Conservation (phyloP, 2,888 invertebrate genomes). For the Caenorhabditis virilis region DNA sequence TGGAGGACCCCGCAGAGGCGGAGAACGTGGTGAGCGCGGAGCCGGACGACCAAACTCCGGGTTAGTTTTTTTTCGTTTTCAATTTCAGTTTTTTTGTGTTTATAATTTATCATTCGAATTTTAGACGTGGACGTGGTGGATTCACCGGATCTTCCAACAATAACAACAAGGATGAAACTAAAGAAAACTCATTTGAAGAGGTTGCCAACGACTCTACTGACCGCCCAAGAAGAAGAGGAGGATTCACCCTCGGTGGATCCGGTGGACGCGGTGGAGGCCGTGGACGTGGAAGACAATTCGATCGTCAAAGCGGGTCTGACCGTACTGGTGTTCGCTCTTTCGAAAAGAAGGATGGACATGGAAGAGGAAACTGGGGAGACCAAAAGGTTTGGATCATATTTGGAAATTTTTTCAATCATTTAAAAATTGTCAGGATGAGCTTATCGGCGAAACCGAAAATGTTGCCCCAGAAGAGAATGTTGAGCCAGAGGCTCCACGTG, state of each 20-base stretch:
- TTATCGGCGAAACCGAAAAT: constrained; percentile 58
- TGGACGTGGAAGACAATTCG: constrained; percentile 53
- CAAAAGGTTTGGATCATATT: constrained; percentile 30
- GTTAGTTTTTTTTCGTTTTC: background rate
- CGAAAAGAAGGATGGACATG: constrained; percentile 69
- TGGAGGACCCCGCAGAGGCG: constrained; percentile 50
- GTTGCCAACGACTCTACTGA: constrained; percentile 21
- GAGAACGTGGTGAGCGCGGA: constrained; percentile 43
- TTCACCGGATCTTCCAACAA: constrained; percentile 15
- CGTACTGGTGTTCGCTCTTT: constrained; percentile 59
- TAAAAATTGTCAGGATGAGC: constrained; percentile 49
- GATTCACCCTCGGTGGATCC: constrained; percentile 37
- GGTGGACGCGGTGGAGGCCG: constrained; percentile 40
- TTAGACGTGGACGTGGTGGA: constrained; percentile 49
- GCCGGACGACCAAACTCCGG: constrained; percentile 35
- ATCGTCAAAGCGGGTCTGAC: constrained; percentile 64
- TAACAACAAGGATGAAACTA: constrained; percentile 18
- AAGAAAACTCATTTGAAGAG: constrained; percentile 36
- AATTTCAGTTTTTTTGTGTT: background rate
- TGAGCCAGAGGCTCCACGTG: constrained; percentile 50
- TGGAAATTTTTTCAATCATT: background rate
- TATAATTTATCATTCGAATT: constrained; percentile 6
- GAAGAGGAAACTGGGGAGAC: constrained; percentile 68
- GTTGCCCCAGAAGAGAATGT: constrained; percentile 39
- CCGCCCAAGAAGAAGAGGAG: constrained; percentile 47